Evolutionary conservation across 2,888 invertebrate genomes (phyloP).

Genomic region (Nasonia oneida): DNA sequence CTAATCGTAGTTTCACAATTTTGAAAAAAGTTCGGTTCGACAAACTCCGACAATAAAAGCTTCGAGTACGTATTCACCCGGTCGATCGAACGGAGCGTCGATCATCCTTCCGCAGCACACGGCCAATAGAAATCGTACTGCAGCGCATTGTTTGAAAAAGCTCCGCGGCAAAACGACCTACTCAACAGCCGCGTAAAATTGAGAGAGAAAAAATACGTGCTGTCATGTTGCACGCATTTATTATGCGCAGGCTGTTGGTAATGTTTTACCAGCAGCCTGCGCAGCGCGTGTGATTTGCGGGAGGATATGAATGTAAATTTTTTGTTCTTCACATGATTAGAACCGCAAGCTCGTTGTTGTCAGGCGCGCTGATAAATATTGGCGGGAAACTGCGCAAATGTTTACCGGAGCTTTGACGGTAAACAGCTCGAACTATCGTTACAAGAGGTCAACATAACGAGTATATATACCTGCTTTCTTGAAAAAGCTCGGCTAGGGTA

Average conservation of each 20-base stretch:
- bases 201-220: background rate
- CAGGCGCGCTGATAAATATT: too few relatives aligned
- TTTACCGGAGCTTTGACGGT: background rate
- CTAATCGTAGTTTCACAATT: background rate
- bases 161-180: conserved; percentile 6
- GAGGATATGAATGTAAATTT: background rate
- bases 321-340: background rate
- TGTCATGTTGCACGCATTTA: background rate
- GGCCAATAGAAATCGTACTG: background rate
- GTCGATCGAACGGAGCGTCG: background rate
- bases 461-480: background rate
- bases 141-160: background rate
- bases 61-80: background rate
- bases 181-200: background rate
- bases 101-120: background rate
- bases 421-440: background rate
- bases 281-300: background rate
- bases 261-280: background rate
- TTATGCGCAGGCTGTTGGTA: background rate
- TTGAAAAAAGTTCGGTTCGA: background rate
- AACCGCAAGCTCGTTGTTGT: background rate
- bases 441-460: too few relatives aligned
- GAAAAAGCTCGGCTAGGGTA: too few relatives aligned
- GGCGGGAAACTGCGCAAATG: background rate
- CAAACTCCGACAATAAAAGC: background rate